Evolutionary conservation across 2,797 vertebrate species (phyloP).

Genomic region (Gambelia wislizenii): DNA sequence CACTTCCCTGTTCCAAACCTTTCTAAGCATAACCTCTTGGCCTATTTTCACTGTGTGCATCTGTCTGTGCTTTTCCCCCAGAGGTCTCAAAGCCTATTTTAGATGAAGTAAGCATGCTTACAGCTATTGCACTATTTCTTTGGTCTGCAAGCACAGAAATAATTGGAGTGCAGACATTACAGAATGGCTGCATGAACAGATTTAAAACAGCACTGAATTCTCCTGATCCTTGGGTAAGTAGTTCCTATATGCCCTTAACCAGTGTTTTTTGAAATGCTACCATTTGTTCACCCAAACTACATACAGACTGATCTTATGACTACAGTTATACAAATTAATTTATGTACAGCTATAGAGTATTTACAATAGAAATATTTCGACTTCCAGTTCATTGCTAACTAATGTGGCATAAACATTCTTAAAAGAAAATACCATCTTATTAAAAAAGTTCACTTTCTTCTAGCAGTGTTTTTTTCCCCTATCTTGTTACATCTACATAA

Average conservation of each 20-base stretch:
- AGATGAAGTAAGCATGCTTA: conserved; percentile 95
- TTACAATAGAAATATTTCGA: background rate
- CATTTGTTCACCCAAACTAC: conserved; percentile 40
- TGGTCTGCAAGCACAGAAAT: conserved; percentile 92
- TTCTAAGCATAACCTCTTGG: conserved; percentile 46
- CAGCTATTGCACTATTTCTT: conserved; percentile 94
- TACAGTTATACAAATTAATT: conserved; percentile 37
- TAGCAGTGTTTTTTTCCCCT: background rate
- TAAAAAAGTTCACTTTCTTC: background rate
- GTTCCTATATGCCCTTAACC: background rate
- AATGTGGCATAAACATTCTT: background rate
- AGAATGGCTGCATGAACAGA: conserved; percentile 92
- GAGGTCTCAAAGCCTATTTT: conserved; percentile 86
- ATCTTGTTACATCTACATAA: background rate
- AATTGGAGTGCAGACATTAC: conserved; percentile 91
- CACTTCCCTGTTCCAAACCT: conserved; percentile 31
- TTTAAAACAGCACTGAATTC: conserved; percentile 93
- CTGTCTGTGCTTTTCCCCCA: conserved; percentile 68
- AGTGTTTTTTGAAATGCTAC: conserved; percentile 11
- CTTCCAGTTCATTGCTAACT: background rate
- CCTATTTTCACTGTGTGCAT: conserved; percentile 24
- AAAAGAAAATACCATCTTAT: background rate
- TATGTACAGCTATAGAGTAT: background rate
- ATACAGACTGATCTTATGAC: conserved; percentile 20
- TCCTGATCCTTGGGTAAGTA: conserved; percentile 90